Percentiles rank a stretch among this genome's conserved stretches.
phyloP scores from a whole-genome alignment of 2,113 vertebrate species.

The Poecilia latipinna region DNA sequence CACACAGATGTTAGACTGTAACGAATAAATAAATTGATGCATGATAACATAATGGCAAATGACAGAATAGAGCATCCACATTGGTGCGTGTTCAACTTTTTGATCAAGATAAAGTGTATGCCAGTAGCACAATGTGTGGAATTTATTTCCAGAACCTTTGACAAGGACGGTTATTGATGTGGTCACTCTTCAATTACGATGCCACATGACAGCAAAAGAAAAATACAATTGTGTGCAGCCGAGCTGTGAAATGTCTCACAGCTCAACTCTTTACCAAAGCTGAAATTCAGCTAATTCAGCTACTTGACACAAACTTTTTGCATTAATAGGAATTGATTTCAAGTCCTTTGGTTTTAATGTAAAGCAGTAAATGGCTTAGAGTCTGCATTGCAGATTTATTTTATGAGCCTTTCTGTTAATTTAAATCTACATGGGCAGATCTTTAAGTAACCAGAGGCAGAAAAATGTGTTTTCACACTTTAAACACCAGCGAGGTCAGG shows the following conservation, averaged over 20 bases:
- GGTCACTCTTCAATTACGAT: constrained; percentile 6
- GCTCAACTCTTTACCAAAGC: background rate
- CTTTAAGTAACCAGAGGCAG: background rate
- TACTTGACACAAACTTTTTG: background rate
- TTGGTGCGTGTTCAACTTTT: constrained; percentile 63
- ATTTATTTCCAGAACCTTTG: constrained; percentile 51
- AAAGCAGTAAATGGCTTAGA: constrained; percentile 2
- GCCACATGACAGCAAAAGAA: background rate
- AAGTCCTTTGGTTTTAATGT: constrained; percentile 11
- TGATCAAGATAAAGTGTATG: constrained; percentile 51
- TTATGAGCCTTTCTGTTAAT: constrained; percentile 17
- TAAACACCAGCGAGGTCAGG: background rate
- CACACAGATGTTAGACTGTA: constrained; percentile 18
- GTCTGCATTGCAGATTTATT: constrained; percentile 24
- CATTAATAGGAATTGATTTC: constrained; percentile 22
- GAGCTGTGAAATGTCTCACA: background rate
- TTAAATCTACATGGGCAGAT: background rate
- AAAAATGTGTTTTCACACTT: background rate
- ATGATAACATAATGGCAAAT: constrained; percentile 22
- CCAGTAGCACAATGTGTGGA: constrained; percentile 62
- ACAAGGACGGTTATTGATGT: constrained; percentile 20
- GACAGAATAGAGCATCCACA: constrained; percentile 33
- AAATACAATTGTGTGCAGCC: background rate
- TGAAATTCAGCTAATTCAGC: background rate
- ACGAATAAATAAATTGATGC: constrained; percentile 41